These are phyloP conservation scores for Melanerpes aurifrons DNA, from an alignment of 2,113 vertebrate species.

Conservation along the genomic window DNA sequence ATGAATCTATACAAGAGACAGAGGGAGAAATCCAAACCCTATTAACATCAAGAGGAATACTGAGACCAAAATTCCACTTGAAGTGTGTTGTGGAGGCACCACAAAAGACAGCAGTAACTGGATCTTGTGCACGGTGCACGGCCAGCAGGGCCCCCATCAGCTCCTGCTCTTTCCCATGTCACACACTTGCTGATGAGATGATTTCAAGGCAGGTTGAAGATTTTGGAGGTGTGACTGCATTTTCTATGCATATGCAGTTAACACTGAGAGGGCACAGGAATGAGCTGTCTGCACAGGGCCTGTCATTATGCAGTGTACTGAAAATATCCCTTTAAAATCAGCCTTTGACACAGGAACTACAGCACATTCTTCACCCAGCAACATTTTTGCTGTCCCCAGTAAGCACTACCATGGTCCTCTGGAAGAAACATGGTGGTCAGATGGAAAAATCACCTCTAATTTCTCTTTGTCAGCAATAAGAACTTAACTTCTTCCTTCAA, in stretches of 20 bases:
- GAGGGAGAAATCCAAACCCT: neutral
- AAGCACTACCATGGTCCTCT: neutral
- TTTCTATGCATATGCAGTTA: neutral
- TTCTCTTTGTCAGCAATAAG: neutral
- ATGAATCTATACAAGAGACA: neutral
- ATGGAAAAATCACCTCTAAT: neutral
- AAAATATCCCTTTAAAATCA: neutral
- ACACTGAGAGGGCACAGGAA: neutral
- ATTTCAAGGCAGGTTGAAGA: neutral
- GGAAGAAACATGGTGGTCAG: neutral
- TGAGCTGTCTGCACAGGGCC: neutral
- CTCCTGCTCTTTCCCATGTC: neutral
- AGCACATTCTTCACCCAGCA: neutral
- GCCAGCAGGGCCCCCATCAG: neutral
- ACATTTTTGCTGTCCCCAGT: neutral
- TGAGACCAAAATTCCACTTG: neutral
- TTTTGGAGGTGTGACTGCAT: neutral
- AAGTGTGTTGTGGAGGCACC: too few species aligned
- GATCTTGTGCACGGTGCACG: neutral
- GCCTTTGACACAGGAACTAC: neutral
- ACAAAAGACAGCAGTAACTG: too few species aligned
- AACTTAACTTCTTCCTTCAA: too few species aligned
- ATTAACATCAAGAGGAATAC: neutral
- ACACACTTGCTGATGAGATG: neutral
- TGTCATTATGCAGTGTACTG: neutral